Base-by-base conservation (phyloP, 2,797 vertebrate species). In the Labeo calbasu region DNA sequence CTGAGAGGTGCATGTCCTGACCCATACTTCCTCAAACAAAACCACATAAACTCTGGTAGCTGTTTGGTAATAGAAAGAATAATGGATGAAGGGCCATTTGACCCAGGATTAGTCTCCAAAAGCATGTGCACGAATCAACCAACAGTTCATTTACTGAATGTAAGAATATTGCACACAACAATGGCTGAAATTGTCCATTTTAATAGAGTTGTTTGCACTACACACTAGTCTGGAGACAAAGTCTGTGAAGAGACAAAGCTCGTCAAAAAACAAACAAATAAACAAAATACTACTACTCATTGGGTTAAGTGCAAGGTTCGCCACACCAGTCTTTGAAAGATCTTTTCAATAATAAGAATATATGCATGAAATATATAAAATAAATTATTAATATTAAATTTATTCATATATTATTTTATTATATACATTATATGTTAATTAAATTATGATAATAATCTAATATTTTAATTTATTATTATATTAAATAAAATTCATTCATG, bases 1-100 rank as follows among this genome's bases (percentile, higher is more conserved):
- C 48, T 76, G 72, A 19, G n/a, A 76, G 81, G 76, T 76, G 63
- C 81, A 83, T 75, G 81, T 76, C 59, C 81, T 83, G 81, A 76
- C 81, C 32, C 21, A 83, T 68, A 66, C 72, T 68, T 83, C 71
- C 61, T 83, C 32, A 57, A 75, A 66, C 48, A 43, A 55, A 75
- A 68, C 72, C 61, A 53, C 61, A 66, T 28, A 55, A 43, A 51
- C 46, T 50, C 40, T n/a, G 48, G 50, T 66, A 65, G 70, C 13
- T 82, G 59, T 13, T 23, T 65, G 32, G 40, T 53, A 55, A 55
- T 17, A 55, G 11, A 83, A 83, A 63, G 23, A 2, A 12, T 15
- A 36, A 46, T 50, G 1, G 28, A 19, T 17, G 8, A 73, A 51
- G 2, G 46, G 48, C 46, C 23, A 19, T 28, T 25, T 51, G 13